These are phyloP conservation scores for Girardinus metallicus DNA, from an alignment of 2,797 vertebrate genomes.

Conservation along the genomic window DNA sequence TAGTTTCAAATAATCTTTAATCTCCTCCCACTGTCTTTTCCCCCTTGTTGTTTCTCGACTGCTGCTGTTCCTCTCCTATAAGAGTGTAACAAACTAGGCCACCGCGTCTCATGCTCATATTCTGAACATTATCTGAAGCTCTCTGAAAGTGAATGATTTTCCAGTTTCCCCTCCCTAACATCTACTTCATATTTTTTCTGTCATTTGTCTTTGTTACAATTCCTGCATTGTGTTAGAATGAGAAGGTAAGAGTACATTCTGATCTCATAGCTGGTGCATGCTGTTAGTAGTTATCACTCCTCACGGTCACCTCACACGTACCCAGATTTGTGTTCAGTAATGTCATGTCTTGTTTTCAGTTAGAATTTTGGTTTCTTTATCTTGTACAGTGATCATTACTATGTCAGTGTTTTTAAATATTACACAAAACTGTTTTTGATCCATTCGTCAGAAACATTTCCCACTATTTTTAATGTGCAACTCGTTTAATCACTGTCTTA, in stretches of 20 bases:
- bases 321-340: conserved; percentile 74
- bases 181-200: conserved; percentile 98
- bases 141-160: conserved; percentile 84
- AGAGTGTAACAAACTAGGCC: conserved; percentile 64
- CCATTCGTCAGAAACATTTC: conserved; percentile 71
- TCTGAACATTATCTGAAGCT: conserved; percentile 82
- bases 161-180: conserved; percentile 86
- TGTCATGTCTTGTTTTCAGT: conserved; percentile 68
- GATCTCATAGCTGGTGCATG: conserved; percentile 93
- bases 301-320: conserved; percentile 78
- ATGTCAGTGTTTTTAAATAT: conserved; percentile 70
- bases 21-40: conserved; percentile 65
- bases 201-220: conserved; percentile 97
- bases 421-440: conserved; percentile 40
- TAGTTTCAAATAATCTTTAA: conserved; percentile 60
- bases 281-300: conserved; percentile 80
- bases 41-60: conserved; percentile 69
- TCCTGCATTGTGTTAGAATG: conserved; percentile 99
- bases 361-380: conserved; percentile 63
- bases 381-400: conserved; percentile 75
- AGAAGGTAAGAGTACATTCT: conserved; percentile 99
- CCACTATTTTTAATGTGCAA: conserved; percentile 61
- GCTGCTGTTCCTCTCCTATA: conserved; percentile 68
- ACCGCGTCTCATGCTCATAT: conserved; percentile 79
- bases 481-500: conserved; percentile 62